Evolutionary conservation across 2,797 vertebrate genomes (phyloP).

Genomic region (Otolemur crassicaudatus): DNA sequence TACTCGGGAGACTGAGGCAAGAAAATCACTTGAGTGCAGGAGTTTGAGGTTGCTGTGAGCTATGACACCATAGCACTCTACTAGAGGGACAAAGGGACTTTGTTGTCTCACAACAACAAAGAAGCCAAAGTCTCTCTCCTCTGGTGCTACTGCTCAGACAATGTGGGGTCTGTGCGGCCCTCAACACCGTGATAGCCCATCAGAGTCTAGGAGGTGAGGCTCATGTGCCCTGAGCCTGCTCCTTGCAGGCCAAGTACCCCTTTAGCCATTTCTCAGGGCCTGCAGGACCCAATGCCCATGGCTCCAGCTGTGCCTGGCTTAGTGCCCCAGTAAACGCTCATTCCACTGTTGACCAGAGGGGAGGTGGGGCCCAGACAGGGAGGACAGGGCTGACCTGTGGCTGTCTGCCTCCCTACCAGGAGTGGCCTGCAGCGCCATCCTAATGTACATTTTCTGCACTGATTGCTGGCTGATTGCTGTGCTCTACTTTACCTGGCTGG

Average conservation of each 20-base stretch:
- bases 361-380: neutral
- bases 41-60: too few species aligned
- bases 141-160: neutral
- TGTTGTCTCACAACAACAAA: too few species aligned
- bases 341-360: neutral
- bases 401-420: conserved; percentile 84
- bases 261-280: neutral
- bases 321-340: neutral
- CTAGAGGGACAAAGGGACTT: too few species aligned
- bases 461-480: conserved; percentile 96
- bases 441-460: conserved; percentile 96
- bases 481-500: conserved; percentile 95
- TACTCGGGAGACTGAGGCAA: too few species aligned
- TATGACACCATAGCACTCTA: too few species aligned
- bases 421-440: conserved; percentile 90
- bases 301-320: neutral
- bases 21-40: too few species aligned
- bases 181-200: neutral
- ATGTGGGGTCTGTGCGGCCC: neutral
- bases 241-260: neutral
- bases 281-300: neutral
- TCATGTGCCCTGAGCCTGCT: rapidly evolving
- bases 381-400: neutral
- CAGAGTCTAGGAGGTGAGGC: neutral
- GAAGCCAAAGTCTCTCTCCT: neutral